Evolutionary conservation across 2,888 invertebrate species (phyloP).

Genomic region (Didymodactylos carnosus): DNA sequence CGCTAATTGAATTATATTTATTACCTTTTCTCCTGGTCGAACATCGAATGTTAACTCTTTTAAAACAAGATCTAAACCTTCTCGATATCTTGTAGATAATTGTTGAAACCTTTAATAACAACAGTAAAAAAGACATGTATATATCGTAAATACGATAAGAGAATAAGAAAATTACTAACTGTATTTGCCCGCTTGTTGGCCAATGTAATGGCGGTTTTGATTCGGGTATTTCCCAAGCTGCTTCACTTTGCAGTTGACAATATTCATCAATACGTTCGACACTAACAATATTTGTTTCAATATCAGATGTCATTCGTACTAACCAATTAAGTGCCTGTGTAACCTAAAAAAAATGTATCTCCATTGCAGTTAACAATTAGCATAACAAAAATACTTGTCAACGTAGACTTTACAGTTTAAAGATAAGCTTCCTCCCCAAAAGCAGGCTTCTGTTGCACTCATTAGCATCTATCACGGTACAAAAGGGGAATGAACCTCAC

Average conservation of each 20-base stretch:
- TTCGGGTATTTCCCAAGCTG: neutral
- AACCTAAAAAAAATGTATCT: conserved; percentile 50
- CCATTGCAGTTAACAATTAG: conserved; percentile 12
- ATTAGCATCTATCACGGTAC: too few relatives aligned
- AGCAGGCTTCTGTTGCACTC: too few relatives aligned
- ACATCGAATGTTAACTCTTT: conserved; percentile 37
- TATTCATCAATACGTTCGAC: conserved; percentile 17
- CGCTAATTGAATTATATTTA: too few relatives aligned
- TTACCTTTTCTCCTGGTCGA: conserved; percentile 35
- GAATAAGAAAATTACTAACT: too few relatives aligned
- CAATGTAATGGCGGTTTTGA: neutral
- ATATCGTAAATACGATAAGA: too few relatives aligned
- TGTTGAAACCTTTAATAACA: too few relatives aligned
- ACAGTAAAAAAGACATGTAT: too few relatives aligned
- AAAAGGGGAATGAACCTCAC: too few relatives aligned
- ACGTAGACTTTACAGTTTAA: too few relatives aligned
- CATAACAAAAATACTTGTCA: too few relatives aligned
- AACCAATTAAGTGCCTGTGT: conserved; percentile 15
- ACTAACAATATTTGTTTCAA: conserved; percentile 15
- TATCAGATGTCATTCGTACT: conserved; percentile 15
- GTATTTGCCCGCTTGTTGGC: conserved; percentile 4
- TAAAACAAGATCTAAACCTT: conserved; percentile 48
- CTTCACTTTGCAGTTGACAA: conserved; percentile 11
- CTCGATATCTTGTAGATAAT: conserved; percentile 39
- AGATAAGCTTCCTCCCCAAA: too few relatives aligned